Conservation (phyloP, 2,113 vertebrate genomes). For the Vimba vimba region DNA sequence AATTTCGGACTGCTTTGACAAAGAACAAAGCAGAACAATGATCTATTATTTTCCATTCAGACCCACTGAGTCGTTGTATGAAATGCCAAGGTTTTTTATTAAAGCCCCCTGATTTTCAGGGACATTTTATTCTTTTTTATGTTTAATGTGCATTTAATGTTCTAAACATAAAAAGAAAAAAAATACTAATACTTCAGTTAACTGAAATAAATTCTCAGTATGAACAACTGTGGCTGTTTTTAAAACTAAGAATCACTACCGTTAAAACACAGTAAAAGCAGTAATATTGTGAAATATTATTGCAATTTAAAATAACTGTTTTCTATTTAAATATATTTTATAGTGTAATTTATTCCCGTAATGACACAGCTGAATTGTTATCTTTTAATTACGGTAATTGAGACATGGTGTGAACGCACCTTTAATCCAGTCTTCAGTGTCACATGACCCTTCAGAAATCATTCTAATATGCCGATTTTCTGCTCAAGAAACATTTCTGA, state of each 20-base stretch:
- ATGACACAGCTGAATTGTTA: not conserved
- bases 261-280: not conserved
- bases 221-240: not conserved
- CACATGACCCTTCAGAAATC: not conserved
- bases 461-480: not conserved
- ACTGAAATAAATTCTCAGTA: not conserved
- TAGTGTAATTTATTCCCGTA: not conserved
- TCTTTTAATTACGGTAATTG: too few relatives aligned
- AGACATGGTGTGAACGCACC: too few relatives aligned
- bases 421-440: not conserved
- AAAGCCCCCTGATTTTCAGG: not conserved
- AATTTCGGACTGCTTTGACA: not conserved
- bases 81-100: not conserved
- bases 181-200: not conserved
- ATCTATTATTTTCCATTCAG: not conserved
- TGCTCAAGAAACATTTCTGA: not conserved
- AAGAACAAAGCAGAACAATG: conserved; percentile 13
- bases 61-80: not conserved
- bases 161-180: not conserved
- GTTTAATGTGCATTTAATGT: not conserved
- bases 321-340: not conserved
- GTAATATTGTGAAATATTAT: not conserved
- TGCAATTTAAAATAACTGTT: not conserved
- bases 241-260: not conserved
- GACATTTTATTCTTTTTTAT: not conserved